Evolutionary conservation across 2,113 vertebrate species (phyloP).

Genomic region (Chinchilla lanigera): DNA sequence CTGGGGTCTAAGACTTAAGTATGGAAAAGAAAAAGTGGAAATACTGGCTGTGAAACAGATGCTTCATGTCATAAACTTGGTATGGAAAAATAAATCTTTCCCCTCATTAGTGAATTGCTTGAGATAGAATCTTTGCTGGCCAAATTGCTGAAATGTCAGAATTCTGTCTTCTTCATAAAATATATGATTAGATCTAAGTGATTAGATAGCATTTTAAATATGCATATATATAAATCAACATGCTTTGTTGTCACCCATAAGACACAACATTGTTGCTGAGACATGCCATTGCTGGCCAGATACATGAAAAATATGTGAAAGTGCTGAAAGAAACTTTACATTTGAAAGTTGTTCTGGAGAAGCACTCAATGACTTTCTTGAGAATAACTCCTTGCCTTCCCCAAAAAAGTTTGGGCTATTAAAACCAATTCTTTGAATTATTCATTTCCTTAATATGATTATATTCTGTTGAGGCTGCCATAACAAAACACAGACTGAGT

Average conservation of each 20-base stretch:
- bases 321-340: not conserved
- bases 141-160: slow-evolving; percentile 61
- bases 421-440: slow-evolving; percentile 28
- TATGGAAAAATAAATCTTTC: slow-evolving; percentile 76
- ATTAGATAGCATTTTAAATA: slow-evolving; percentile 4
- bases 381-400: not conserved
- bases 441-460: not conserved
- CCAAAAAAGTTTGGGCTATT: not conserved
- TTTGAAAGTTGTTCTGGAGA: not conserved
- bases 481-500: not conserved
- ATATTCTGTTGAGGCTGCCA: not conserved
- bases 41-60: slow-evolving; percentile 68
- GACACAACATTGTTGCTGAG: not conserved
- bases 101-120: slow-evolving; percentile 66
- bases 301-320: not conserved
- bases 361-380: not conserved
- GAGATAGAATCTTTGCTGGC: slow-evolving; percentile 62
- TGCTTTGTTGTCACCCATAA: not conserved
- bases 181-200: not conserved
- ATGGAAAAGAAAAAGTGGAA: slow-evolving; percentile 23
- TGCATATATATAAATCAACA: not conserved
- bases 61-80: slow-evolving; percentile 76
- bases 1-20: slow-evolving; percentile 67
- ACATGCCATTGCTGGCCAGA: not conserved
- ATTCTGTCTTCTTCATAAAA: slow-evolving; percentile 51